Evolutionary conservation across 1,140 invertebrate genomes (phyloP).

Genomic region (Cydia pomonella): DNA sequence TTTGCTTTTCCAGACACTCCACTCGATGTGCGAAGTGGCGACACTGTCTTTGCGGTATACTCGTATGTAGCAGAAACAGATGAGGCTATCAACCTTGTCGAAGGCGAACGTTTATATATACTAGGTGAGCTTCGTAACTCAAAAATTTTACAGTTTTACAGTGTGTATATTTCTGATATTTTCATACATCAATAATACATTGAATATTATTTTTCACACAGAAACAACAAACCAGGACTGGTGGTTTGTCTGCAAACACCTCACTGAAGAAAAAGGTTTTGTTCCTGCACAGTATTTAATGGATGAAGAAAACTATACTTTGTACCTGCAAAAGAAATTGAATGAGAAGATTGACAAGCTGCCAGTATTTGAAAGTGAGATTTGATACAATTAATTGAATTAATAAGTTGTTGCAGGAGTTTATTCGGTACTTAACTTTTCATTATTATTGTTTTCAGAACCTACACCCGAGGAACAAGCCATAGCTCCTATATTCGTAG

Average conservation of each 20-base stretch:
- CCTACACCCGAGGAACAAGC: constrained; percentile 88
- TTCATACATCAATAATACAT: neutral
- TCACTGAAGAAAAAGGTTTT: constrained; percentile 95
- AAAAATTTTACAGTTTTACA: neutral
- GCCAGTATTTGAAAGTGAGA: constrained; percentile 95
- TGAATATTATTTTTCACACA: constrained; percentile 48
- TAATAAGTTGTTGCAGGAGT: constrained; percentile 20
- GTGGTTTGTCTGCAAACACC: constrained; percentile 95
- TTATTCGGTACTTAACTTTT: constrained; percentile 17
- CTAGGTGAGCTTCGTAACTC: constrained; percentile 81
- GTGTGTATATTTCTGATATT: neutral
- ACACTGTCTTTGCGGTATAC: constrained; percentile 90
- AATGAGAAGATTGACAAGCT: constrained; percentile 95
- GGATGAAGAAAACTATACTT: constrained; percentile 89
- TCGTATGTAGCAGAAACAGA: constrained; percentile 93
- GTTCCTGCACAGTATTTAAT: constrained; percentile 94
- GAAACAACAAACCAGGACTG: constrained; percentile 91
- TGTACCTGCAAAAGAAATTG: constrained; percentile 92
- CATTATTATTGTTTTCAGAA: constrained; percentile 81
- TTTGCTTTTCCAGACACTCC: constrained; percentile 58
- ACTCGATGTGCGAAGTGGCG: constrained; percentile 85
- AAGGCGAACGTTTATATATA: constrained; percentile 94
- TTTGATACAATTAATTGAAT: constrained; percentile 25
- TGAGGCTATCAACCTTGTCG: constrained; percentile 92
- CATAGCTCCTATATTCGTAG: constrained; percentile 90